Evolutionary conservation across 2,888 invertebrate genomes (phyloP).

Genomic region (Nezara viridula): DNA sequence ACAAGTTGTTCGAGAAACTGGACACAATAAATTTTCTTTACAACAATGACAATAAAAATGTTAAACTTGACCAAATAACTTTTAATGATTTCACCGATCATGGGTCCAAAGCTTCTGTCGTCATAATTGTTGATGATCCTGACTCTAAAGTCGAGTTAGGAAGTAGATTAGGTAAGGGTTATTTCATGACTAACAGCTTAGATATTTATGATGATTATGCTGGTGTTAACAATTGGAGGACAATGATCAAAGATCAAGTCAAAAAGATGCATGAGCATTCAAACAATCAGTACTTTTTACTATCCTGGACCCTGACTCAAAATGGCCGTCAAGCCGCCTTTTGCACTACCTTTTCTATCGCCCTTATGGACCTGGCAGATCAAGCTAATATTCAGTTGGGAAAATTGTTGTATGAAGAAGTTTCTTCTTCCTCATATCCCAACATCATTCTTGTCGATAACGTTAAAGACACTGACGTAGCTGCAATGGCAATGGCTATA

Average conservation of each 20-base stretch:
- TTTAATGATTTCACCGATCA: background rate
- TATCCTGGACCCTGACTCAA: background rate
- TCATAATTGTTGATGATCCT: conserved; percentile 14
- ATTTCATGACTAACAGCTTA: background rate
- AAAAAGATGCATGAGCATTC: background rate
- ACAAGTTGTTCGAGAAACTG: background rate
- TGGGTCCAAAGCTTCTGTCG: background rate
- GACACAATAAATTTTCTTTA: background rate
- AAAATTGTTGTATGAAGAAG: background rate
- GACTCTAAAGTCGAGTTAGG: background rate
- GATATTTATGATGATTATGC: background rate
- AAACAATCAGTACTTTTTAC: background rate
- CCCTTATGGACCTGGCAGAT: background rate
- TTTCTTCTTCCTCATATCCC: background rate
- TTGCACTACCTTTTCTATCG: background rate
- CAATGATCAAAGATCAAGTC: background rate
- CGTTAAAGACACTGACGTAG: background rate
- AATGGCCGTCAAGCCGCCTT: background rate
- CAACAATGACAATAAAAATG: background rate
- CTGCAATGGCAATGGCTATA: background rate
- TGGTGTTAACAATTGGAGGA: background rate
- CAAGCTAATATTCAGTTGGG: background rate
- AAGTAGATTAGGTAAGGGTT: conserved; percentile 1
- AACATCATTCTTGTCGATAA: background rate
- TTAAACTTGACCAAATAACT: background rate